Percentiles rank a stretch among this genome's conserved stretches.
These are phyloP conservation scores for Escarpia spicata DNA, from an alignment of 2,888 invertebrate genomes.

Conservation along the genomic window DNA sequence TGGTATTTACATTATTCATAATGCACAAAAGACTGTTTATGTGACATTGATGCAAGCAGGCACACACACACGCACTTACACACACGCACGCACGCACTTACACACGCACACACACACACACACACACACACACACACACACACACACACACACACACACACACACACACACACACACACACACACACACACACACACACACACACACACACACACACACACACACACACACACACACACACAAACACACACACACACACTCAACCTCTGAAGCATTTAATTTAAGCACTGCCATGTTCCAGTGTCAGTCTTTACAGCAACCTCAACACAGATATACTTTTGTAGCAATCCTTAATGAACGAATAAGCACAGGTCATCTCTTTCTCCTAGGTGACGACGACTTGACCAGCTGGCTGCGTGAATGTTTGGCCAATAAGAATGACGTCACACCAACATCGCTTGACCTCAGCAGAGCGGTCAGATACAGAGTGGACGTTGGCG, in stretches of 20 bases:
- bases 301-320: not conserved
- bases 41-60: not conserved
- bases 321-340: not conserved
- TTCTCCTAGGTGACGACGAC: not conserved
- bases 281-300: not conserved
- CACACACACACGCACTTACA: not conserved
- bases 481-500: not conserved
- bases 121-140: slow-evolving; percentile 18
- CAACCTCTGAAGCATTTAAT: not conserved
- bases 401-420: not conserved
- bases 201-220: slow-evolving; percentile 24
- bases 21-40: not conserved
- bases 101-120: slow-evolving; percentile 21
- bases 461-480: not conserved
- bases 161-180: not conserved
- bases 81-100: not conserved
- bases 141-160: slow-evolving; percentile 13
- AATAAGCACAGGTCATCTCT: not conserved
- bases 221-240: slow-evolving; percentile 13
- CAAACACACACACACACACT: not conserved
- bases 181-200: not conserved
- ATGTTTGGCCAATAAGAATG: not conserved
- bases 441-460: not conserved
- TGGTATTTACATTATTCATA: not conserved
- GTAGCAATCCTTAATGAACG: not conserved